Conservation (phyloP, 2,113 vertebrate species). For the Echinops telfairi region DNA sequence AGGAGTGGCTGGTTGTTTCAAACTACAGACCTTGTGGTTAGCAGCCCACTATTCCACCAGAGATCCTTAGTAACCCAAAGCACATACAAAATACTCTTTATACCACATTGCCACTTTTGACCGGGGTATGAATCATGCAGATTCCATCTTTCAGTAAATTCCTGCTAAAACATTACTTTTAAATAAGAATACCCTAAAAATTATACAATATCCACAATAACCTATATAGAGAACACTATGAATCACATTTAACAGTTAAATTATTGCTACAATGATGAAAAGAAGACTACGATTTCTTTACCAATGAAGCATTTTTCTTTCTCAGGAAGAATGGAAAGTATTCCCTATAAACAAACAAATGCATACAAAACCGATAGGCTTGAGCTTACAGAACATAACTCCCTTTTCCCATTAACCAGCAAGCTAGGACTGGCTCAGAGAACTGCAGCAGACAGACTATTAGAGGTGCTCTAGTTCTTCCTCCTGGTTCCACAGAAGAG, state of each 20-base stretch:
- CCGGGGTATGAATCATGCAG: not conserved
- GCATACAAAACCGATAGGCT: conserved; percentile 46
- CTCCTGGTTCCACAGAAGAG: conserved; percentile 6
- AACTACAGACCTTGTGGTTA: no score
- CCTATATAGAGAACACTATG: not conserved
- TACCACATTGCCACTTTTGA: not conserved
- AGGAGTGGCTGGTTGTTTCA: no score
- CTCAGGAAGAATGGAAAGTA: conserved; percentile 15
- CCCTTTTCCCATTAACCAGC: conserved; percentile 28
- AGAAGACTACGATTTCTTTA: not conserved
- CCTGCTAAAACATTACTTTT: conserved; percentile 4
- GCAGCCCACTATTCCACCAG: no score
- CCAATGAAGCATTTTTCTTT: not conserved
- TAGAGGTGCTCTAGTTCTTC: not conserved
- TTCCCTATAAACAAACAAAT: conserved; percentile 42
- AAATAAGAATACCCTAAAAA: conserved; percentile 40
- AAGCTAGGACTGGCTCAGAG: not conserved
- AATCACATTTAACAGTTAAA: not conserved
- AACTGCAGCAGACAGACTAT: not conserved
- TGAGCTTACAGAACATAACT: conserved; percentile 3
- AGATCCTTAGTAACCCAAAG: not conserved
- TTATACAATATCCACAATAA: not conserved
- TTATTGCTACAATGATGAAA: conserved; percentile 18
- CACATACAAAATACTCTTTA: not conserved
- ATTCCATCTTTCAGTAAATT: not conserved